These are phyloP conservation scores for Lordiphosa fenestrarum DNA, from an alignment of 2,888 invertebrate genomes.

Conservation along the genomic window DNA sequence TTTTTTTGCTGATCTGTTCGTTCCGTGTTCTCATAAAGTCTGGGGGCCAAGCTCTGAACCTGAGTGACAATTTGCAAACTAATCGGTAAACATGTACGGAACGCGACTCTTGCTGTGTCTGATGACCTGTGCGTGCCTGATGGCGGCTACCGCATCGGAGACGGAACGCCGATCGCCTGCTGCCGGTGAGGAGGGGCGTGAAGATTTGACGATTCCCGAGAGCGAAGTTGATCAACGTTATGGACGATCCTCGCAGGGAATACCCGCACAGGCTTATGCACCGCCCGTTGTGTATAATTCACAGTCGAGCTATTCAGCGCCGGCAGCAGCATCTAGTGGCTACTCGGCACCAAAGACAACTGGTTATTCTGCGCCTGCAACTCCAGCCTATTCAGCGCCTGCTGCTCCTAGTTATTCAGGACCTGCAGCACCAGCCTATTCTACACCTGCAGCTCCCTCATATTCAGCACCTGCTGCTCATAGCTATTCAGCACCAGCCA, in stretches of 20 bases:
- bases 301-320: constrained; percentile 37
- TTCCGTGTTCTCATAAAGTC: constrained; percentile 43
- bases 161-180: neutral
- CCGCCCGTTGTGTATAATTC: constrained; percentile 48
- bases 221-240: constrained; percentile 32
- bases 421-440: constrained; percentile 14
- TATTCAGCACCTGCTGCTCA: constrained; percentile 9
- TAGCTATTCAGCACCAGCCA: constrained; percentile 22
- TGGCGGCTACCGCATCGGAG: constrained; percentile 16
- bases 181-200: constrained; percentile 24
- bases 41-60: neutral
- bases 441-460: constrained; percentile 11
- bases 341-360: constrained; percentile 19
- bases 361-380: neutral
- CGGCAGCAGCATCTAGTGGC: constrained; percentile 1
- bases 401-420: constrained; percentile 17
- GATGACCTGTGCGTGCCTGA: constrained; percentile 30
- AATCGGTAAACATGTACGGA: constrained; percentile 39
- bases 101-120: constrained; percentile 23
- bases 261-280: constrained; percentile 45
- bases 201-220: constrained; percentile 41
- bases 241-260: constrained; percentile 1
- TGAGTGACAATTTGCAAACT: constrained; percentile 31
- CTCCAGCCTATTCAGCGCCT: constrained; percentile 10
- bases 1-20: constrained; percentile 22